Evolutionary conservation across 2,113 vertebrate species (phyloP).

Genomic region (Psilopsiagon aymara): DNA sequence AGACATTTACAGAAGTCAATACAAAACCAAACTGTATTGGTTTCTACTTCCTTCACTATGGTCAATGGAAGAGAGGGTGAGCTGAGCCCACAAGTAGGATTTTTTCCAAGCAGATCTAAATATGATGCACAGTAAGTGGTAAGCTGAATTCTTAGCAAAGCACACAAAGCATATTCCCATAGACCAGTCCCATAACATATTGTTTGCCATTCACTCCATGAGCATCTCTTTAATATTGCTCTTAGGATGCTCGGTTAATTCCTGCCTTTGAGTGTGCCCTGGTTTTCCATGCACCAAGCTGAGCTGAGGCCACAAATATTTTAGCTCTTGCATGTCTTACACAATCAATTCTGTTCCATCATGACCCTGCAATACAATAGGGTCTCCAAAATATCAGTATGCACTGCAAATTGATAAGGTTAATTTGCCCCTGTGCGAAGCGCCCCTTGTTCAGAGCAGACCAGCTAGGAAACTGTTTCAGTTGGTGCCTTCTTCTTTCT

Average conservation of each 20-base stretch:
- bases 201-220: neutral
- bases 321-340: neutral
- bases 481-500: neutral
- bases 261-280: neutral
- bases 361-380: neutral
- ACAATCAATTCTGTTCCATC: neutral
- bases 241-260: neutral
- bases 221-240: neutral
- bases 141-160: neutral
- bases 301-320: neutral
- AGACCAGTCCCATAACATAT: fast-evolving
- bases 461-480: neutral
- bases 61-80: neutral
- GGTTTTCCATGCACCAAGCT: neutral
- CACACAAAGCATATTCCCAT: neutral
- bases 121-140: fast-evolving
- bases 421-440: neutral
- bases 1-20: neutral
- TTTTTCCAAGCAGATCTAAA: neutral
- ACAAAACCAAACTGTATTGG: neutral
- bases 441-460: neutral
- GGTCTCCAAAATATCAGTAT: neutral
- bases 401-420: neutral
- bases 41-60: neutral
- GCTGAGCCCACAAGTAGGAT: neutral